Base-by-base conservation (phyloP, 1,140 invertebrate genomes). In the Drosophila tropicalis region DNA sequence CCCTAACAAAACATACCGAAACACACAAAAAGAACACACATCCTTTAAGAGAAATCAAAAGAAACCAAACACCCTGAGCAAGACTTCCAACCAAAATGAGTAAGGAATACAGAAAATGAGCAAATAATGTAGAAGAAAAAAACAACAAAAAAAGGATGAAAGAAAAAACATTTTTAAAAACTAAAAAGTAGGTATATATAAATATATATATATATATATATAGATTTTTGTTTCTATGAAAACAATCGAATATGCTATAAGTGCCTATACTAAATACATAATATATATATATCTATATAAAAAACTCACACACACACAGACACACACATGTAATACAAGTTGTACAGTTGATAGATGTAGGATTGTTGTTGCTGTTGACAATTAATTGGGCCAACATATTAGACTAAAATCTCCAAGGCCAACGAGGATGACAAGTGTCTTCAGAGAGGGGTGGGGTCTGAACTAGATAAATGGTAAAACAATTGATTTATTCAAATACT, bases 191-290 rank as follows among this genome's bases (percentile, higher is more conserved):
- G 58, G 54, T 55, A 51, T 57, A 67, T 61, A 69, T 66, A 64
- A 63, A 34, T 72, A 63, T 75, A 72, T 72, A 40, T 70, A 72
- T 72, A 40, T 70, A 73, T 44, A 78, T 70, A 82, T 77, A 77
- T 86, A 79, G 44, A 51, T 51, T 71, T 87, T 86, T 87, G 82
- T 87, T 86, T 87, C 82, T 86, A 86, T 87, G 79, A 87, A 86
- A 86, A 86, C 82, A 87, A 86, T 86, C 83, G 83, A 86, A 86
- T 86, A 86, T 79, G 83, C 83, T 86, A 51, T 51, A 86, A 86
- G 83, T 86, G 83, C 83, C 83, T 86, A 86, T 87, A 87, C 83
- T 87, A 86, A 87, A 81, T 76, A 74, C 57, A 62, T 67, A 29
- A 54, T 60, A 47, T 66, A n/a, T 63, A 54, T 62, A 57, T 71